phyloP scores from a whole-genome alignment of 1,140 invertebrate species.

The Hermatobates lingyangjiaoensis region DNA sequence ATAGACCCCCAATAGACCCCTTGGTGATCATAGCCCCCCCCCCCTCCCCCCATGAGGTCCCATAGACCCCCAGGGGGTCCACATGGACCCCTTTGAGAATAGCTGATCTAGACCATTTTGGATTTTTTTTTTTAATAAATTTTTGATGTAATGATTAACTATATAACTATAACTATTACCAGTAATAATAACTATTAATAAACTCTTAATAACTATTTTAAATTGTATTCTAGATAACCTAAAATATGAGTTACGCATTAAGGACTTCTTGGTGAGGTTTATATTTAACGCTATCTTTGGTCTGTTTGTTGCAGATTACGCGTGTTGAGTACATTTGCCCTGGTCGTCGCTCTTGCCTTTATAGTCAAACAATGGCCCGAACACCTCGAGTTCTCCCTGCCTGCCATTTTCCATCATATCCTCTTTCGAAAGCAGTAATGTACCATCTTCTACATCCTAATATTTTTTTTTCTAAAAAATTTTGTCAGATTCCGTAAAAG shows the following conservation, averaged over 20 bases:
- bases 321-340: slow-evolving; percentile 60
- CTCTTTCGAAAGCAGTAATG: too few relatives aligned
- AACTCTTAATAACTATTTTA: neutral
- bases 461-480: too few relatives aligned
- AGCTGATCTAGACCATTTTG: neutral
- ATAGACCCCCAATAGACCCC: too few relatives aligned
- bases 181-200: neutral
- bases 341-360: slow-evolving; percentile 59
- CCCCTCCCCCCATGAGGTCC: too few relatives aligned
- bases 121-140: neutral
- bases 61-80: too few relatives aligned
- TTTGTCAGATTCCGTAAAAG: too few relatives aligned
- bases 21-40: too few relatives aligned
- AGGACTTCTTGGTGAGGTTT: neutral
- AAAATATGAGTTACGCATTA: neutral
- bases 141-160: neutral
- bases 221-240: neutral
- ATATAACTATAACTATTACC: neutral
- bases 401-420: slow-evolving; percentile 2
- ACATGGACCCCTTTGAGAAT: too few relatives aligned
- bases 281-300: neutral
- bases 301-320: slow-evolving; percentile 46
- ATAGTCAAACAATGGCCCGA: slow-evolving; percentile 77
- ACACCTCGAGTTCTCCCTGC: slow-evolving; percentile 12
- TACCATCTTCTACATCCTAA: too few relatives aligned